phyloP scores from a whole-genome alignment of 1,140 invertebrate genomes.

The Luehdorfia chinensis region DNA sequence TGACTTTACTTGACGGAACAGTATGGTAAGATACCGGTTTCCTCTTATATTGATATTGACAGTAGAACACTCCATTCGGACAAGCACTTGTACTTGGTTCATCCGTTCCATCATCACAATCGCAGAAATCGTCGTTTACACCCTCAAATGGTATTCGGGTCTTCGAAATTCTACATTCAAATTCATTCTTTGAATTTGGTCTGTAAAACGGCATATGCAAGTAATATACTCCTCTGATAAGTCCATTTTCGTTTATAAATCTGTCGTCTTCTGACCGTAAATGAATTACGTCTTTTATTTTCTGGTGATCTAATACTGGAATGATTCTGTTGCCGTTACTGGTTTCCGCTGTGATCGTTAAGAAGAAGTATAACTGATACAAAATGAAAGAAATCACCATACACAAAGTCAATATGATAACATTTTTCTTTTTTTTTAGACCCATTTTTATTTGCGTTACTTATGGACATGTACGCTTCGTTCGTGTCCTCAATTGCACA shows the following conservation, averaged over 20 bases:
- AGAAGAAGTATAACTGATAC: conserved; percentile 65
- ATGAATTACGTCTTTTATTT: conserved; percentile 34
- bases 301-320: conserved; percentile 38
- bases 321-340: conserved; percentile 30
- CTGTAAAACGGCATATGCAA: conserved; percentile 46
- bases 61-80: conserved; percentile 88
- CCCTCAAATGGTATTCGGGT: conserved; percentile 72
- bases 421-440: conserved; percentile 61
- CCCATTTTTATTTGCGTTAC: conserved; percentile 38
- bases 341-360: conserved; percentile 51
- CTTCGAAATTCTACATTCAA: conserved; percentile 51
- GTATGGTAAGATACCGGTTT: conserved; percentile 51
- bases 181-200: conserved; percentile 47
- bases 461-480: not conserved
- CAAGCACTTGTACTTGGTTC: conserved; percentile 96
- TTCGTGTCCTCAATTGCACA: not conserved
- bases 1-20: conserved; percentile 83
- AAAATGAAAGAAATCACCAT: conserved; percentile 54
- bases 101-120: conserved; percentile 92
- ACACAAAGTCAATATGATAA: conserved; percentile 46
- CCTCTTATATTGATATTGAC: conserved; percentile 77
- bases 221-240: conserved; percentile 56
- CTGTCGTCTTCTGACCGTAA: conserved; percentile 52
- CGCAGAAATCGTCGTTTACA: conserved; percentile 97
- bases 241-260: conserved; percentile 56